Conservation (phyloP, 2,113 vertebrate species). For the Tichodroma muraria region DNA sequence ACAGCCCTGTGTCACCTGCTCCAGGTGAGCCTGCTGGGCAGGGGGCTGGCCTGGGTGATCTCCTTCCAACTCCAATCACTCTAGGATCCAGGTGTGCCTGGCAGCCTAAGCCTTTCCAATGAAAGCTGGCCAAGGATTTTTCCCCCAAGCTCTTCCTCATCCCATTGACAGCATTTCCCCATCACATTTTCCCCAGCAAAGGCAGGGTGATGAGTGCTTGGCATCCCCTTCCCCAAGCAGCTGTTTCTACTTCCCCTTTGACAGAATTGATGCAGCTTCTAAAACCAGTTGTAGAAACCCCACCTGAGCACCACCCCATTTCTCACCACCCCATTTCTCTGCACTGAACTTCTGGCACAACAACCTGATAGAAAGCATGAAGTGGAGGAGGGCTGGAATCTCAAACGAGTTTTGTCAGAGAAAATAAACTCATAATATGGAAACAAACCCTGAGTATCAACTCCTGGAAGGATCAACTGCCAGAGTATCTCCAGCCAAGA, state of each 20-base stretch:
- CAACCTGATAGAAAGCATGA: rapidly evolving
- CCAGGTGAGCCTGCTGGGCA: not conserved
- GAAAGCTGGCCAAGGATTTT: rapidly evolving
- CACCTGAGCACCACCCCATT: not conserved
- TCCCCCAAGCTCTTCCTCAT: not conserved
- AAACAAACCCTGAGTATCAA: not conserved
- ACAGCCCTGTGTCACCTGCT: not conserved
- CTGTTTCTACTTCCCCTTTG: not conserved
- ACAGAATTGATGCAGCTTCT: not conserved
- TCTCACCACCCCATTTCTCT: not conserved
- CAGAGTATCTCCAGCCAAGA: not conserved
- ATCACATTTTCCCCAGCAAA: rapidly evolving
- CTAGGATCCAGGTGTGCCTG: not conserved
- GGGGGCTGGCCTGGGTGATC: not conserved
- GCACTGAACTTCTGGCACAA: not conserved
- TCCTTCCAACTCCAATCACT: not conserved
- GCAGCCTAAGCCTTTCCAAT: not conserved
- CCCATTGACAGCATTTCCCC: not conserved
- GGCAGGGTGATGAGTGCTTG: not conserved
- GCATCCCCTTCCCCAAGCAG: not conserved
- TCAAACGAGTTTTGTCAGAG: not conserved
- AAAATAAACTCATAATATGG: not conserved
- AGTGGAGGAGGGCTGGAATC: not conserved
- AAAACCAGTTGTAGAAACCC: not conserved
- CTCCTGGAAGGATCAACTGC: not conserved